These are phyloP conservation scores for Alexandromys fortis DNA, from an alignment of 2,113 vertebrate genomes.

Conservation along the genomic window DNA sequence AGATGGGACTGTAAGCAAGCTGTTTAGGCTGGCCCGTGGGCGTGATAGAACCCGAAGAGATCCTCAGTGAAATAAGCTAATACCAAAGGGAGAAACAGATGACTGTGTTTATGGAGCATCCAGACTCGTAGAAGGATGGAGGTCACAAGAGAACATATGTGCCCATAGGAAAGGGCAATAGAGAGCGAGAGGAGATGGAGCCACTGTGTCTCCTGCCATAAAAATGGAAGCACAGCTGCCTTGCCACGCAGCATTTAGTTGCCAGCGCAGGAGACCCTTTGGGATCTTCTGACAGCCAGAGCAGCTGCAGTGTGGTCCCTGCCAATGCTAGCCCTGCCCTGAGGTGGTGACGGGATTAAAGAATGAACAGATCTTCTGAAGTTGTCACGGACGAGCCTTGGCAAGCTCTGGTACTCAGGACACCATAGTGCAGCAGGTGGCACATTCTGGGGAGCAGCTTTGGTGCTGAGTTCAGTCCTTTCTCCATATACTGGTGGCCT, in stretches of 20 bases:
- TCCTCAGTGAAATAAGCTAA: not conserved
- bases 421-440: too few relatives aligned
- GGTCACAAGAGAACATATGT: not conserved
- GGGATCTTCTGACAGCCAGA: not conserved
- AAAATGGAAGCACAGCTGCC: not conserved
- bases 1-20: not conserved
- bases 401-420: not conserved
- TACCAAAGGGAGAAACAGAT: not conserved
- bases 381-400: not conserved
- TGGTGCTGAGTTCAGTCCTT: not conserved
- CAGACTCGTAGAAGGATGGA: not conserved
- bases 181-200: not conserved
- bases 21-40: not conserved
- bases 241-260: too few relatives aligned
- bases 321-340: not conserved
- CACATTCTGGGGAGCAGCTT: not conserved
- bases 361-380: not conserved
- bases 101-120: not conserved
- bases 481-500: not conserved
- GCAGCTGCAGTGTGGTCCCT: not conserved
- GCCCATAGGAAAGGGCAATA: rapidly evolving
- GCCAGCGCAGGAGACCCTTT: not conserved
- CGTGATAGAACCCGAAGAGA: not conserved
- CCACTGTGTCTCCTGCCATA: not conserved
- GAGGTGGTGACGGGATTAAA: not conserved